Percentiles rank a stretch among this genome's conserved stretches.
Evolutionary conservation across 2,797 vertebrate genomes (phyloP).

Genomic region (Hyperoplus lanceolatus): DNA sequence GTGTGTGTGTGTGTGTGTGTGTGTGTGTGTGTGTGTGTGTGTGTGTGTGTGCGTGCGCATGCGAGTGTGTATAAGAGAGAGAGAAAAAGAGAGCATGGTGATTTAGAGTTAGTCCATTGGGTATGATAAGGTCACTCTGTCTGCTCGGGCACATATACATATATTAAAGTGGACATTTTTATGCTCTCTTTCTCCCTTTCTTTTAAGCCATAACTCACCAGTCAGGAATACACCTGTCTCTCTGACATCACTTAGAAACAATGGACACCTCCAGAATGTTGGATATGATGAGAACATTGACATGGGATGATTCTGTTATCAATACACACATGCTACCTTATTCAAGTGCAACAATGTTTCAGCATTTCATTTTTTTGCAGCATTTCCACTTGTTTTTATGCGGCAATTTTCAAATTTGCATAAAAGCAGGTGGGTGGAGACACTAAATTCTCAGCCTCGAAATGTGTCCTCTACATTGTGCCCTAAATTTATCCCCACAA

Average conservation of each 20-base stretch:
- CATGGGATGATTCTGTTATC: too few relatives aligned
- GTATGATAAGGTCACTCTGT: conserved; percentile 49
- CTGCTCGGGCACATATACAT: conserved; percentile 14
- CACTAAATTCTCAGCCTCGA: too few relatives aligned
- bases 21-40: background rate
- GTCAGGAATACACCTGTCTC: background rate
- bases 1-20: background rate
- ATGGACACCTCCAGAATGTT: background rate
- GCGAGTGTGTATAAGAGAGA: background rate
- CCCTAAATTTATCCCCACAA: too few relatives aligned
- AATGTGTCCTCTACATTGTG: too few relatives aligned
- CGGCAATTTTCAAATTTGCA: too few relatives aligned
- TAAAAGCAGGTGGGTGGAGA: too few relatives aligned
- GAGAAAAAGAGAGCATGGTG: conserved; percentile 10
- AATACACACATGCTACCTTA: too few relatives aligned
- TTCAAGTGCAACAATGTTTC: too few relatives aligned
- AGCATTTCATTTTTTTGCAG: too few relatives aligned
- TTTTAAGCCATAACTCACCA: background rate
- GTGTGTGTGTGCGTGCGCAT: conserved; percentile 5
- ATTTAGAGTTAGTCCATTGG: conserved; percentile 40
- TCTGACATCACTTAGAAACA: background rate
- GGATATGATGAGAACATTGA: background rate
- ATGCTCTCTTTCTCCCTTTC: background rate
- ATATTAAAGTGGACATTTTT: conserved; percentile 29
- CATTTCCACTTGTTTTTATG: too few relatives aligned